Evolutionary conservation across 2,797 vertebrate genomes (phyloP).

Genomic region (Capromys pilorides): DNA sequence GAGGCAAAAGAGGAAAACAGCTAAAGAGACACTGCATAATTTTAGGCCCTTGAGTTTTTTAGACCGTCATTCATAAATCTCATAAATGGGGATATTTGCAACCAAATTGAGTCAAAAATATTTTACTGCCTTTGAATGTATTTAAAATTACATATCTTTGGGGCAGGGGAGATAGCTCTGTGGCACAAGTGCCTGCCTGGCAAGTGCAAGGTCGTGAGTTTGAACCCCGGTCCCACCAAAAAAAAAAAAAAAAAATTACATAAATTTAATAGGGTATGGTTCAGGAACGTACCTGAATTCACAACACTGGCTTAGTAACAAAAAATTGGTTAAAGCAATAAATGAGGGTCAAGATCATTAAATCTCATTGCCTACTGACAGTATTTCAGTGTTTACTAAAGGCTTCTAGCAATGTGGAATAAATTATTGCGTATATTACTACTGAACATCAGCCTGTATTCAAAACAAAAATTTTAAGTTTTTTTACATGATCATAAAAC

Average conservation of each 20-base stretch:
- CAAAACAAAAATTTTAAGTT: conserved; percentile 17
- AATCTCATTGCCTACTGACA: background rate
- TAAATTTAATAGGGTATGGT: background rate
- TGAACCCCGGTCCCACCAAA: no score
- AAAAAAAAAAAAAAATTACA: no score
- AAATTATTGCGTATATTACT: background rate
- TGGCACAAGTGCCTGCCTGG: no score
- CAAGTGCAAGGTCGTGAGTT: no score
- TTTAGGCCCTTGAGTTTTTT: background rate
- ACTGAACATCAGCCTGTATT: conserved; percentile 1
- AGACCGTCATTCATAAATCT: background rate
- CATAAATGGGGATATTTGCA: background rate
- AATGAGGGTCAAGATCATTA: background rate
- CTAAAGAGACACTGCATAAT: background rate
- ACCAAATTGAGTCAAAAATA: conserved; percentile 1
- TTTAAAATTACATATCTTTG: conserved; percentile 42
- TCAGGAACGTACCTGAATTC: background rate
- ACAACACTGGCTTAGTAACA: background rate
- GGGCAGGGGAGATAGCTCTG: no score
- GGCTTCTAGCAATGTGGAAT: background rate
- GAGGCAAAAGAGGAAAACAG: conserved; percentile 1
- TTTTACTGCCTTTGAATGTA: background rate
- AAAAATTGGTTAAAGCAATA: background rate
- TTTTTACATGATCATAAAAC: background rate
- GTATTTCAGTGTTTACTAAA: background rate